phyloP scores from a whole-genome alignment of 2,113 vertebrate genomes.

The Hydrochoerus hydrochaeris region DNA sequence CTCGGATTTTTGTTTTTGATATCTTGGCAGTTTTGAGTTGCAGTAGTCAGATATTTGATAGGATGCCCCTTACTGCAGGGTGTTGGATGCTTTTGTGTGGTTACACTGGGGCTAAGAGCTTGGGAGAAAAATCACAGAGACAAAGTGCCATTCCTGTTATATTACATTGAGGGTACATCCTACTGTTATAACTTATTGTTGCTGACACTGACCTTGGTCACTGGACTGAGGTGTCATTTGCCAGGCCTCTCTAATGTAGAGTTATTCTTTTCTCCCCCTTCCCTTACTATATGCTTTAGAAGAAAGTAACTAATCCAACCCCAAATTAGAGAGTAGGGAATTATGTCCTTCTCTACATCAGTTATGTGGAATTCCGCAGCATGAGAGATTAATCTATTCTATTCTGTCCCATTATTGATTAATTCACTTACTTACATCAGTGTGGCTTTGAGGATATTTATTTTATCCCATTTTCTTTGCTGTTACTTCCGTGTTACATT shows the following conservation, averaged over 20 bases:
- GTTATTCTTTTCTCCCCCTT: background rate
- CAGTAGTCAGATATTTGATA: background rate
- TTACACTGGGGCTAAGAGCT: background rate
- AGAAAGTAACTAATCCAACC: background rate
- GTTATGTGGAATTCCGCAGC: background rate
- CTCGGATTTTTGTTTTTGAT: background rate
- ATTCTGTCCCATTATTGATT: background rate
- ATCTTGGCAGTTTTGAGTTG: background rate
- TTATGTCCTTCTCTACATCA: background rate
- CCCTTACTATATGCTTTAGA: background rate
- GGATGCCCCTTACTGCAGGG: background rate
- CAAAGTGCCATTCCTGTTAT: background rate
- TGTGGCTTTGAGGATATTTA: background rate
- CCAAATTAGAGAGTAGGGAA: background rate
- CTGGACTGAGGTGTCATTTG: background rate
- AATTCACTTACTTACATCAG: background rate
- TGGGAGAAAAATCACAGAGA: background rate
- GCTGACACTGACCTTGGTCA: background rate
- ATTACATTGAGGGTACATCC: background rate
- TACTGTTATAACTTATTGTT: background rate
- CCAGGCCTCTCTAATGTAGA: background rate
- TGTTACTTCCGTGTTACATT: background rate
- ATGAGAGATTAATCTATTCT: background rate
- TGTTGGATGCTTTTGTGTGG: background rate
- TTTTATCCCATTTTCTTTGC: background rate